Percentiles rank a stretch among this genome's conserved stretches.
phyloP scores from a whole-genome alignment of 2,797 vertebrate genomes.

The Squalus acanthias region DNA sequence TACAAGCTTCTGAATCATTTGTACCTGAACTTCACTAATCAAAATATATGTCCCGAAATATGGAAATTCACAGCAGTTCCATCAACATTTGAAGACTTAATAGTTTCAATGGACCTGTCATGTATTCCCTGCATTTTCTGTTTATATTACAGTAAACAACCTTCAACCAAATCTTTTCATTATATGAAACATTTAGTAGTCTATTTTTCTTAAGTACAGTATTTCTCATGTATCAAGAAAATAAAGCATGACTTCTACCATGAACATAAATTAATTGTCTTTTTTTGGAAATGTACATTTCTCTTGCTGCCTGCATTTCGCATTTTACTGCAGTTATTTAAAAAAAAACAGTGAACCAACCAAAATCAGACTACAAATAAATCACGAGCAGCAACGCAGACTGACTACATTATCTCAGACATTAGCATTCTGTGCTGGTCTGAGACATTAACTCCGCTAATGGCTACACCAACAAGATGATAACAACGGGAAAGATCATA shows the following conservation, averaged over 20 bases:
- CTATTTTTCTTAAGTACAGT: not conserved
- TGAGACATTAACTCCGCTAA: slow-evolving; percentile 29
- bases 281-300: not conserved
- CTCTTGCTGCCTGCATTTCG: not conserved
- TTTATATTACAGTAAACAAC: not conserved
- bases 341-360: not conserved
- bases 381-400: not conserved
- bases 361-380: not conserved
- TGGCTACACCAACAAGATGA: slow-evolving; percentile 18
- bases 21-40: not conserved
- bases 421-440: slow-evolving; percentile 30
- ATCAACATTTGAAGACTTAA: not conserved
- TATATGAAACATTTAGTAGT: not conserved
- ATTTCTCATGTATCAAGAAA: not conserved
- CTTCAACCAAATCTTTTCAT: not conserved
- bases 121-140: not conserved
- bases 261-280: not conserved
- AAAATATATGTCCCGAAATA: not conserved
- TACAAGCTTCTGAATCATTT: not conserved
- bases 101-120: not conserved
- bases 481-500: slow-evolving; percentile 25
- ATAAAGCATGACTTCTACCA: not conserved
- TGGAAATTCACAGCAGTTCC: too few species aligned
- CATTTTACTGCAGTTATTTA: not conserved
- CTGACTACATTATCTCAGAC: not conserved